Conservation (phyloP, 2,113 vertebrate species). For the sheep (Ovis aries) region ARS-UI_Ramb_v3.0 NC_056067.1:43372001-43372500, state of each 20-base stretch:
- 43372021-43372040: neutral
- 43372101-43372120: neutral
- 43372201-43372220: fast-evolving
- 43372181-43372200: neutral
- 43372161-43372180: neutral
- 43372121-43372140: neutral
- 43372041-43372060: neutral
- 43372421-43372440: neutral
- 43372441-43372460: neutral
- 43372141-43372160: neutral
- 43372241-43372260: fast-evolving
- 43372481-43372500: neutral
- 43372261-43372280: neutral
- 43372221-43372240: neutral
- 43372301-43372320: fast-evolving
- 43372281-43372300: neutral
- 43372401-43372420: too few species aligned
- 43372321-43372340: neutral
- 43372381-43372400: fast-evolving
- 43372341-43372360: neutral
- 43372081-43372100: neutral
- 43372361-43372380: neutral
- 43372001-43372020: neutral
- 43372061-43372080: neutral
- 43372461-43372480: neutral